Evolutionary conservation across 2,113 vertebrate genomes (phyloP).

Genomic region (Lepus europaeus): DNA sequence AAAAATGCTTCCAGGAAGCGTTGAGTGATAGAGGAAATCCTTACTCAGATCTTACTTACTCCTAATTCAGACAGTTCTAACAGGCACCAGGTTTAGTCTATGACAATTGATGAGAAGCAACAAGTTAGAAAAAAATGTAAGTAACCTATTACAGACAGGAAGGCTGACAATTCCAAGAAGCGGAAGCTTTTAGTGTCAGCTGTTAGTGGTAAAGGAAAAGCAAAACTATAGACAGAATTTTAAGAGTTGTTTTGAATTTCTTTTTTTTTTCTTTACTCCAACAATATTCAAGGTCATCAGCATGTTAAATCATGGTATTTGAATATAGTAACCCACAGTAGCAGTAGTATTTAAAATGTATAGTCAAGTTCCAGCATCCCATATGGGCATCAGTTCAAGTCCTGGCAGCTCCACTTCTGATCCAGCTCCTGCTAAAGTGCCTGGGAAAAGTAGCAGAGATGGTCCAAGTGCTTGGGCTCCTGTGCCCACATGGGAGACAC

Average conservation of each 20-base stretch:
- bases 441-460: no score
- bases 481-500: no score
- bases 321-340: background rate
- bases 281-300: background rate
- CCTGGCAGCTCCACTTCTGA: no score
- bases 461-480: no score
- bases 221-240: background rate
- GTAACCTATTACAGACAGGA: background rate
- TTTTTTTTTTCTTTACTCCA: background rate
- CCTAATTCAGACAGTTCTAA: background rate
- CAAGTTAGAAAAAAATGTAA: background rate
- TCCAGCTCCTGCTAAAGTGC: no score
- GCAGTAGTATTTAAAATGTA: background rate
- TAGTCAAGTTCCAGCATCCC: no score
- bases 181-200: background rate
- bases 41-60: conserved; percentile 8
- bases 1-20: conserved; percentile 12
- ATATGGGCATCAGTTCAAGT: no score
- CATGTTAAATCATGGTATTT: background rate
- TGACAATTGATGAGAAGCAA: background rate
- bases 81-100: background rate
- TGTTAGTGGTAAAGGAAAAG: conserved; percentile 40
- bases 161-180: background rate
- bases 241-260: conserved; percentile 11
- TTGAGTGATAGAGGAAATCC: conserved; percentile 8